These are phyloP conservation scores for Caenorhabditis sp. DNA, from an alignment of 2,888 invertebrate genomes.

Conservation along the genomic window DNA sequence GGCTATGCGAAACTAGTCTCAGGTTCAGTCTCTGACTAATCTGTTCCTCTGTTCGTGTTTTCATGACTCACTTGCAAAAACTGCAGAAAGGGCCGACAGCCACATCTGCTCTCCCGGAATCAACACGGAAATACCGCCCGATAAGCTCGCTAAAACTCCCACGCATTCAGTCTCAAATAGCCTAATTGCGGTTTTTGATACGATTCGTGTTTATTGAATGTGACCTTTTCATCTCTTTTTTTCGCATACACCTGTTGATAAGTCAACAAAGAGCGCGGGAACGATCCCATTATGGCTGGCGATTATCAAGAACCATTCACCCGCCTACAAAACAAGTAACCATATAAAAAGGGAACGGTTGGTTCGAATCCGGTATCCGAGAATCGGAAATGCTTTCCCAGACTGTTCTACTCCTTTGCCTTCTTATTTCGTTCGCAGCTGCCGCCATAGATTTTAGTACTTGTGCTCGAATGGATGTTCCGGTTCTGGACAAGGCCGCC, in stretches of 20 bases:
- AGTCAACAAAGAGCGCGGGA: constrained; percentile 46
- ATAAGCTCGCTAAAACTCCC: constrained; percentile 8
- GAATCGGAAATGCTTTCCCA: constrained; percentile 11
- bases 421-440: background rate
- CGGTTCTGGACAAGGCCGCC: constrained; percentile 51
- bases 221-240: constrained; percentile 45
- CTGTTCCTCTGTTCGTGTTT: too few relatives aligned
- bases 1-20: too few relatives aligned
- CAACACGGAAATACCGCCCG: background rate
- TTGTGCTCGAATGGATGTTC: constrained; percentile 61
- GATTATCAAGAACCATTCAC: constrained; percentile 40
- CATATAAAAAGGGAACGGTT: constrained; percentile 4
- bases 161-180: constrained; percentile 14
- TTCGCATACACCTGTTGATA: constrained; percentile 44
- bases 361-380: too few relatives aligned
- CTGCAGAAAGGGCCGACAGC: too few relatives aligned
- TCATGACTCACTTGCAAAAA: too few relatives aligned
- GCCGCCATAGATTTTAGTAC: constrained; percentile 46
- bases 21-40: too few relatives aligned
- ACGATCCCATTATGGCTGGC: constrained; percentile 13
- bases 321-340: constrained; percentile 23
- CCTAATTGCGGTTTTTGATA: constrained; percentile 14
- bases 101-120: background rate
- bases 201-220: constrained; percentile 41
- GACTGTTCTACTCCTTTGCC: background rate